Evolutionary conservation across 1,140 invertebrate genomes (phyloP).

Genomic region (Danaus melanippus): DNA sequence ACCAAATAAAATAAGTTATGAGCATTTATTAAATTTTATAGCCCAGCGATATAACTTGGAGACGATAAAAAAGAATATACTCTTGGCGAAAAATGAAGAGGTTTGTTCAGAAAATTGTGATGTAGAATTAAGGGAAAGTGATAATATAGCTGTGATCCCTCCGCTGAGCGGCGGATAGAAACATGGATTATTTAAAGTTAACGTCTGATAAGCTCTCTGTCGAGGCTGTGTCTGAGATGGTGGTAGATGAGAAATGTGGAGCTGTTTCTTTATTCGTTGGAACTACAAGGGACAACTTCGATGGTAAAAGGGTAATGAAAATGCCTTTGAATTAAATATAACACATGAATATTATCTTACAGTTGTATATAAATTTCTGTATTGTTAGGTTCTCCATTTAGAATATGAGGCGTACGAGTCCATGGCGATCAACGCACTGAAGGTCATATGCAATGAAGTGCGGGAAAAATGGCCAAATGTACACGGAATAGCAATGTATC

Average conservation of each 20-base stretch:
- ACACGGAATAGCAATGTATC: conserved; percentile 85
- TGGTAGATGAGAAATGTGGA: conserved; percentile 84
- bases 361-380: neutral
- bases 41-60: conserved; percentile 76
- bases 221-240: conserved; percentile 77
- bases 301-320: conserved; percentile 80
- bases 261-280: conserved; percentile 93
- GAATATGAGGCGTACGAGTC: conserved; percentile 95
- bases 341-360: neutral
- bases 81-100: conserved; percentile 87
- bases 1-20: conserved; percentile 63
- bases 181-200: conserved; percentile 80
- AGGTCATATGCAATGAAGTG: conserved; percentile 82
- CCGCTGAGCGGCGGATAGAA: conserved; percentile 88
- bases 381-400: conserved; percentile 79
- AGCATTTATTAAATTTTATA: conserved; percentile 74
- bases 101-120: conserved; percentile 75
- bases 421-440: conserved; percentile 91
- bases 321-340: conserved; percentile 5
- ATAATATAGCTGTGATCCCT: conserved; percentile 89
- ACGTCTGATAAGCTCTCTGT: conserved; percentile 79
- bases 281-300: conserved; percentile 92
- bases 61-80: conserved; percentile 78
- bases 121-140: conserved; percentile 75
- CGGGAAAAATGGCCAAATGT: conserved; percentile 80